Percentiles rank a stretch among this genome's conserved stretches.
Conservation (phyloP, 35 echinoderm and acorn worm genomes). For the Ophiothrix spiculata region DNA sequence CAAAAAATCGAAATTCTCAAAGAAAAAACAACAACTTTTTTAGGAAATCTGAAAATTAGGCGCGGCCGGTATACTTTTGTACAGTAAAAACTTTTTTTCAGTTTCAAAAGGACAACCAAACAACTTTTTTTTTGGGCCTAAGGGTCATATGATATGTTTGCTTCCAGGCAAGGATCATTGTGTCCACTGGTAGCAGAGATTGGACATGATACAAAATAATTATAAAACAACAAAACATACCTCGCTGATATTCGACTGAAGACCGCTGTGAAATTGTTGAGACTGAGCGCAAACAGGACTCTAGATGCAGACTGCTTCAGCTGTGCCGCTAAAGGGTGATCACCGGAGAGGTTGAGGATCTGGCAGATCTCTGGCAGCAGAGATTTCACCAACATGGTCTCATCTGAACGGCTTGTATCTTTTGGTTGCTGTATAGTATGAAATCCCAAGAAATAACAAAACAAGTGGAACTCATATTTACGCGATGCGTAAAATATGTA, state of each 20-base stretch:
- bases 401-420: conserved; percentile 82
- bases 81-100: no score
- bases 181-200: no score
- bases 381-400: conserved; percentile 96
- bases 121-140: no score
- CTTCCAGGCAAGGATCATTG: no score
- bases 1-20: no score
- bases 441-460: background rate
- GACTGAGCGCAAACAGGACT: conserved; percentile 93
- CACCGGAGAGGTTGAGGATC: conserved; percentile 61
- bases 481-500: background rate
- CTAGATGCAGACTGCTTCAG: conserved; percentile 77
- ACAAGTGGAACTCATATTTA: background rate
- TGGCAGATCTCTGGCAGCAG: conserved; percentile 89
- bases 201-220: no score
- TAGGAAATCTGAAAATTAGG: no score
- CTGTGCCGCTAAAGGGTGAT: conserved; percentile 67
- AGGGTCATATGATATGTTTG: no score
- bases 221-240: no score
- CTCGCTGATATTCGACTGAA: conserved; percentile 95
- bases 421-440: conserved; percentile 98
- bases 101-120: no score
- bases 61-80: no score
- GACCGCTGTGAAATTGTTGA: conserved; percentile 97
- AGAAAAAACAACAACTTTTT: no score